phyloP scores from a whole-genome alignment of 2,888 invertebrate genomes.

The Diaperis boleti region DNA sequence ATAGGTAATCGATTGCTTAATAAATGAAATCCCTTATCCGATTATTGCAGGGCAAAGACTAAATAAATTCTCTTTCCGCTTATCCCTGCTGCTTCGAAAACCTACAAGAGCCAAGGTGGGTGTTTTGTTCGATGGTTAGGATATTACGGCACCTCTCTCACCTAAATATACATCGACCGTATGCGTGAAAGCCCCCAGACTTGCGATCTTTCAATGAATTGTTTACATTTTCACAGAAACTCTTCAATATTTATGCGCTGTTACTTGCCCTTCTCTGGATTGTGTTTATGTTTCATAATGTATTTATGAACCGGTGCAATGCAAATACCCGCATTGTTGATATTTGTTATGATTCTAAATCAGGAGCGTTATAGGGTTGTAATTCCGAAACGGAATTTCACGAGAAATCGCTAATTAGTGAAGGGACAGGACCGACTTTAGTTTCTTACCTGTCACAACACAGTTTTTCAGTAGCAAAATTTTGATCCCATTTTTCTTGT shows the following conservation, averaged over 20 bases:
- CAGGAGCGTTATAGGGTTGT: neutral
- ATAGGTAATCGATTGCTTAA: conserved; percentile 61
- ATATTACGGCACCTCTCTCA: conserved; percentile 32
- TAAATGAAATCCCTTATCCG: conserved; percentile 64
- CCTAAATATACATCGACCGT: conserved; percentile 38
- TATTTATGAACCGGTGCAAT: conserved; percentile 39
- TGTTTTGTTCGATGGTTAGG: conserved; percentile 42
- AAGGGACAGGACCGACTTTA: too few relatives aligned
- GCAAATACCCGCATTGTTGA: conserved; percentile 38
- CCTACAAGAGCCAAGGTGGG: conserved; percentile 54
- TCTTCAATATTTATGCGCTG: conserved; percentile 38
- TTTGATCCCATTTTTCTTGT: too few relatives aligned
- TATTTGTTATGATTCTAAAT: conserved; percentile 27
- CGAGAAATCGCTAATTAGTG: too few relatives aligned
- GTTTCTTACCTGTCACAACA: too few relatives aligned
- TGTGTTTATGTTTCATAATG: conserved; percentile 36
- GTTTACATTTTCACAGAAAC: conserved; percentile 40
- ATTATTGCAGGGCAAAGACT: conserved; percentile 61
- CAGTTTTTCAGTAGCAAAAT: too few relatives aligned
- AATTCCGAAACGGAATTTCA: too few relatives aligned
- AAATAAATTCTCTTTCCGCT: conserved; percentile 60
- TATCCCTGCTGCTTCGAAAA: conserved; percentile 57
- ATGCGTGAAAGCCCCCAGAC: conserved; percentile 33
- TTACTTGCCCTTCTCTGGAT: conserved; percentile 35
- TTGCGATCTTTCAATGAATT: conserved; percentile 41